These are phyloP conservation scores for Heliangelus exortis DNA, from an alignment of 2,797 vertebrate genomes.

Conservation along the genomic window DNA sequence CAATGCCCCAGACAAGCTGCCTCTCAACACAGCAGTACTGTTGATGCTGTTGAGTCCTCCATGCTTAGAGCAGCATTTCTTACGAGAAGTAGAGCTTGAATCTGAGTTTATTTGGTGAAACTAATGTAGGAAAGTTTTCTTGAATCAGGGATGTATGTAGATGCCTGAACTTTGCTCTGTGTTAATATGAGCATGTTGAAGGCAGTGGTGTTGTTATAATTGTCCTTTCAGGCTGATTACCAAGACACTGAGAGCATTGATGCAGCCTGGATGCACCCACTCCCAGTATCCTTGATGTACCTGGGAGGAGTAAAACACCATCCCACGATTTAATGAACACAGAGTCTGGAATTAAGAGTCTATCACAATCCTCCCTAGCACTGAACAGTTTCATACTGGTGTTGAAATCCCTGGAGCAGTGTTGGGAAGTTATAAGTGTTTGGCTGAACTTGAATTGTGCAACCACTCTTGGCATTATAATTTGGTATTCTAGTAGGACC, in stretches of 20 bases:
- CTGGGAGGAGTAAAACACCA: not conserved
- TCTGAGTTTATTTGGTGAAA: not conserved
- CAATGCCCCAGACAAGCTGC: not conserved
- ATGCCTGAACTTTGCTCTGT: not conserved
- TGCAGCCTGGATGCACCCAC: not conserved
- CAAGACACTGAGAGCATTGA: not conserved
- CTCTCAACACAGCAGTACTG: not conserved
- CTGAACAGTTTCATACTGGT: not conserved
- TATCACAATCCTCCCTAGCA: not conserved
- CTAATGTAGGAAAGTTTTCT: not conserved
- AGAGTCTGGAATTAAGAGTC: not conserved
- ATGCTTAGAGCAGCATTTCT: not conserved
- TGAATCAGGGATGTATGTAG: not conserved
- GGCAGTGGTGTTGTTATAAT: not conserved
- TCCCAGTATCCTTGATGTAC: not conserved
- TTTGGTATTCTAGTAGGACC: not conserved
- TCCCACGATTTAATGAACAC: not conserved
- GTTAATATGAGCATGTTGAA: not conserved
- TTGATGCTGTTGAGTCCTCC: not conserved
- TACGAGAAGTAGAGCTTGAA: not conserved
- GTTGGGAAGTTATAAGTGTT: not conserved
- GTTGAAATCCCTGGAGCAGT: not conserved
- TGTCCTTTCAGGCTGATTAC: not conserved
- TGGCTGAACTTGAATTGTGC: not conserved
- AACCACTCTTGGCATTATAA: not conserved